Base-by-base conservation (phyloP, 2,888 invertebrate species). In the Seira musarum region DNA sequence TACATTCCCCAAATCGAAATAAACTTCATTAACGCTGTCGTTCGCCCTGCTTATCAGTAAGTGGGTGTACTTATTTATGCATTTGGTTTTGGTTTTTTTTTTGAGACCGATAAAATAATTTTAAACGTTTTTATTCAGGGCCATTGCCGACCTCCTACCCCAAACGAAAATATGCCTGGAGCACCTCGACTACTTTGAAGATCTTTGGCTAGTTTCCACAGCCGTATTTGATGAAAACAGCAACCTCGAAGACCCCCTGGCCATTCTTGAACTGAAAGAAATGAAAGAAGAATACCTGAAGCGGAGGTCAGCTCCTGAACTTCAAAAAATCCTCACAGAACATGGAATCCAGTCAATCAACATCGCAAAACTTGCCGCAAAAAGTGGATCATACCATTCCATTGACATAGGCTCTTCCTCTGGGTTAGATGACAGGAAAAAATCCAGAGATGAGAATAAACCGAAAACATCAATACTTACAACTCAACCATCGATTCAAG, bases 1-100 rank as follows among this genome's bases (percentile, higher is more conserved):
- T 81, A 81, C 61, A 76, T 81, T 61, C 81, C 81, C 3, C 67
- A 71, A 22, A 67, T 81, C 24, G 81, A 81, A 40, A 76, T 76
- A 3, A 60, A 76, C 35, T 81, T 81, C 25, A 46, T 81, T 5
- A 66, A 76, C 49, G 61, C 71, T 15, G 35, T 81, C 15, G 76
- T 81, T 53, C 76, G 76, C 5, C 81, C 81, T 19, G 76, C 46
- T 15, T 81, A 72, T 19, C 25, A 71, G 81, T 81, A 72, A 21
- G 76, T 24, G n/a, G n/a, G n/a, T 25, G n/a, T 30, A 21, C 35
- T 25, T 25, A 30, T n/a, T 22, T n/a, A 25, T 65, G 17, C 30
- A 17, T 64, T 65, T 25, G n/a, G 22, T 69, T 10, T 40, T 40
- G 30, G n/a, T n/a, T n/a, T n/a, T n/a, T n/a, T n/a, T n/a, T n/a